Conservation (phyloP, 2,888 invertebrate genomes). For the Zootermopsis nevadensis region DNA sequence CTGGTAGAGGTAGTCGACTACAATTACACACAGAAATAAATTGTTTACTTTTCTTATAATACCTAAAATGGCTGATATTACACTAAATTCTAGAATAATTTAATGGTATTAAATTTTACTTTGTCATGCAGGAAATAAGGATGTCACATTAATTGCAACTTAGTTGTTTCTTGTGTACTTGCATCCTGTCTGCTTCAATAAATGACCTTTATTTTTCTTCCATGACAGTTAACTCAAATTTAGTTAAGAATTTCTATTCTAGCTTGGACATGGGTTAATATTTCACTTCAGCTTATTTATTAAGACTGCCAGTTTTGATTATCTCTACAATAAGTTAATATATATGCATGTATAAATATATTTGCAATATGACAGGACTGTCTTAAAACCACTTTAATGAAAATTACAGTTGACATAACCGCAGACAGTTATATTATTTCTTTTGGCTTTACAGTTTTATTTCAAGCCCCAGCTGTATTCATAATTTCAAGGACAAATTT, state of each 20-base stretch:
- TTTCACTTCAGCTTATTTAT: not conserved
- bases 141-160: too few species aligned
- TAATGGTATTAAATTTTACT: too few species aligned
- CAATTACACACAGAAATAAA: too few species aligned
- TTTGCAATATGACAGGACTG: slow-evolving; percentile 15
- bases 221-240: too few species aligned
- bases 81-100: too few species aligned
- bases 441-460: slow-evolving; percentile 34
- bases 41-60: too few species aligned
- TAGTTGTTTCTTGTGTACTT: too few species aligned
- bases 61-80: too few species aligned
- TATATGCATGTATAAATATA: not conserved
- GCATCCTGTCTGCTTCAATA: too few species aligned
- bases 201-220: too few species aligned
- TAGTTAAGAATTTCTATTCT: not conserved
- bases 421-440: slow-evolving; percentile 45
- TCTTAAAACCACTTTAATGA: slow-evolving; percentile 52
- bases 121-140: too few species aligned
- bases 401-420: slow-evolving; percentile 51
- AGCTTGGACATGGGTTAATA: not conserved
- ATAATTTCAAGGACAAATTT: not conserved
- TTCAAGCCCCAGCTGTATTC: slow-evolving; percentile 38
- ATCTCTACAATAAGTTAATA: not conserved
- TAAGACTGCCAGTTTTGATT: not conserved
- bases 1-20: too few species aligned